A percentile compares a stretch with the other conserved stretches of the same genome.
Conservation (phyloP, 2,113 vertebrate genomes). For the rabbit (Oryctolagus cuniculus) region mOryCun1.1 NC_091449.1:30384001-30384500, state of each 20-base stretch:
- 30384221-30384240: conserved; percentile 86
- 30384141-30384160: conserved; percentile 92
- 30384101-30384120: conserved; percentile 98
- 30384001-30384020: not conserved
- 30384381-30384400: not conserved
- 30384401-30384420: not conserved
- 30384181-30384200: conserved; percentile 83
- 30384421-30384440: conserved; percentile 25
- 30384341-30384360: conserved; percentile 29
- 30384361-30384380: not conserved
- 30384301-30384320: not conserved
- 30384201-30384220: conserved; percentile 86
- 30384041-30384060: not conserved
- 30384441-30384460: conserved; percentile 34
- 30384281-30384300: conserved; percentile 34
- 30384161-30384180: conserved; percentile 91
- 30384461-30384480: not conserved
- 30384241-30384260: conserved; percentile 87
- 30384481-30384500: no score
- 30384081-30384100: conserved; percentile 79
- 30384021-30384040: not conserved
- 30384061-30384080: not conserved
- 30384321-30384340: not conserved
- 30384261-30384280: conserved; percentile 82
- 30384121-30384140: conserved; percentile 95